phyloP scores from a whole-genome alignment of 2,888 invertebrate species.

The Tenthredo mesomela region DNA sequence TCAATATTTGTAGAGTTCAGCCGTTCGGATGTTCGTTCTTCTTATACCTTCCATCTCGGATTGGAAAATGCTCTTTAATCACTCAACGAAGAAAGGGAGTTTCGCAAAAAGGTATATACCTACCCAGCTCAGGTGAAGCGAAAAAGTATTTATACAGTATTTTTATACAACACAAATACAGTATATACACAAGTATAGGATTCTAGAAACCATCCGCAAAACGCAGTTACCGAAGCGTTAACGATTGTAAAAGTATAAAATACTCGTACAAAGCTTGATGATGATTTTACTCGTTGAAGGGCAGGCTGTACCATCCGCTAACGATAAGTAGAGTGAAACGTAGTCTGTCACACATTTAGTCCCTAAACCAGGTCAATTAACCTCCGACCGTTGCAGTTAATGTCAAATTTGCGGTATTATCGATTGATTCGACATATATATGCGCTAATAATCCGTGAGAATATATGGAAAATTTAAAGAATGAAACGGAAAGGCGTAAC shows the following conservation, averaged over 20 bases:
- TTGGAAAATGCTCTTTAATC: neutral
- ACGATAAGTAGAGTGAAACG: constrained; percentile 10
- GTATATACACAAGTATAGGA: neutral
- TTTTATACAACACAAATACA: neutral
- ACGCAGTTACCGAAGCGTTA: neutral
- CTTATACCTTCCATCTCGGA: neutral
- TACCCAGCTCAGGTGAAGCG: neutral
- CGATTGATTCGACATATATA: neutral
- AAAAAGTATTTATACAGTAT: neutral
- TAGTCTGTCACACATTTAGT: neutral
- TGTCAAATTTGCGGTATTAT: neutral
- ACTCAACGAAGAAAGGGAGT: neutral
- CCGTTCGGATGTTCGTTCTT: neutral
- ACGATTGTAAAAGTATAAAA: neutral
- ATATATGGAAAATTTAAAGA: neutral
- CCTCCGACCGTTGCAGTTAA: neutral
- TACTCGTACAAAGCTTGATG: neutral
- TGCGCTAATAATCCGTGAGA: neutral
- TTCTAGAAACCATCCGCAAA: neutral
- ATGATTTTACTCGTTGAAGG: neutral
- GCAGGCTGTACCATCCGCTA: neutral
- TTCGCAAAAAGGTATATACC: neutral
- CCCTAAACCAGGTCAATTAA: constrained; percentile 19
- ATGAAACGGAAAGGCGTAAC: neutral
- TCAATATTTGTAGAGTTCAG: constrained; percentile 11